Conservation (phyloP, 2,888 invertebrate species). For the Halocaridina rubra region DNA sequence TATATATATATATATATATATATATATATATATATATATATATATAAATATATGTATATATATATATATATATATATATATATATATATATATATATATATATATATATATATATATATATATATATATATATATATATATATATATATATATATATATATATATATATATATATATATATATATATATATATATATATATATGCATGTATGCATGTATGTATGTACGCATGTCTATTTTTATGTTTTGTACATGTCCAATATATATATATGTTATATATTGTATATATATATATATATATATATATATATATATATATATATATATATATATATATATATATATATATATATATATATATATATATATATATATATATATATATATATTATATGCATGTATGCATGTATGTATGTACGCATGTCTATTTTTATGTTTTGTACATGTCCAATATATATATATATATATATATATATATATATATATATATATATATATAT, state of each 20-base stretch:
- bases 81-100: neutral
- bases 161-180: neutral
- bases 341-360: neutral
- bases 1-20: neutral
- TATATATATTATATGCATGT: neutral
- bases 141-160: neutral
- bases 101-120: neutral
- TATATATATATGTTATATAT: neutral
- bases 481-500: too few species aligned
- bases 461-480: neutral
- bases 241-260: too few species aligned
- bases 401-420: neutral
- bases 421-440: neutral
- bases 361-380: conserved; percentile 1
- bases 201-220: neutral
- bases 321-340: neutral
- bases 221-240: neutral
- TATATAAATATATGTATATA: neutral
- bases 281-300: neutral
- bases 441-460: neutral
- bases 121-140: neutral
- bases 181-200: neutral
- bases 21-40: neutral
- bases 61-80: neutral
- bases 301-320: conserved; percentile 1